These are phyloP conservation scores for Biston stratarius DNA, from an alignment of 2,888 invertebrate species.

Conservation along the genomic window DNA sequence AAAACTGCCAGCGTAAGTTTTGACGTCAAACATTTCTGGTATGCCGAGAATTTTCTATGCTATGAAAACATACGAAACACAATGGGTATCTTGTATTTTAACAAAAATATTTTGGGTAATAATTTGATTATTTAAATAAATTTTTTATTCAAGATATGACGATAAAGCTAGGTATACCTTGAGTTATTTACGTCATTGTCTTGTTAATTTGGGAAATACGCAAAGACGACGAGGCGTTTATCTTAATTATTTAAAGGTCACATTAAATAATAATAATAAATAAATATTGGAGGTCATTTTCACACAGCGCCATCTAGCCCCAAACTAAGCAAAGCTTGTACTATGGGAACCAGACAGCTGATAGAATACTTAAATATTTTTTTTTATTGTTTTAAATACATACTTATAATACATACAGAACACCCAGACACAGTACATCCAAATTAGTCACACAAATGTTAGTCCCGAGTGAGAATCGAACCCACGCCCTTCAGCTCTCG, in stretches of 20 bases:
- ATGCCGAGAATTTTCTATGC: slow-evolving; percentile 16
- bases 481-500: no score
- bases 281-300: no score
- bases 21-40: slow-evolving; percentile 24
- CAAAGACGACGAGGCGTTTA: background rate
- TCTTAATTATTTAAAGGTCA: background rate
- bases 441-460: no score
- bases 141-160: background rate
- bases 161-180: background rate
- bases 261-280: no score
- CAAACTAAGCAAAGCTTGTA: no score
- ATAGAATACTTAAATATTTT: no score
- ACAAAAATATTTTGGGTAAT: slow-evolving; percentile 11
- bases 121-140: background rate
- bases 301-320: no score
- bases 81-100: slow-evolving; percentile 1
- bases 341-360: no score
- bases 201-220: background rate
- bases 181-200: background rate
- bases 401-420: no score
- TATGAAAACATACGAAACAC: slow-evolving; percentile 2
- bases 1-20: slow-evolving; percentile 20
- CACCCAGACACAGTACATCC: no score
- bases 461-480: no score
- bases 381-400: no score